A percentile compares a stretch with the other conserved stretches of the same genome.
These are phyloP conservation scores for Asarcornis scutulata DNA, from an alignment of 2,113 vertebrate species.

Conservation along the genomic window DNA sequence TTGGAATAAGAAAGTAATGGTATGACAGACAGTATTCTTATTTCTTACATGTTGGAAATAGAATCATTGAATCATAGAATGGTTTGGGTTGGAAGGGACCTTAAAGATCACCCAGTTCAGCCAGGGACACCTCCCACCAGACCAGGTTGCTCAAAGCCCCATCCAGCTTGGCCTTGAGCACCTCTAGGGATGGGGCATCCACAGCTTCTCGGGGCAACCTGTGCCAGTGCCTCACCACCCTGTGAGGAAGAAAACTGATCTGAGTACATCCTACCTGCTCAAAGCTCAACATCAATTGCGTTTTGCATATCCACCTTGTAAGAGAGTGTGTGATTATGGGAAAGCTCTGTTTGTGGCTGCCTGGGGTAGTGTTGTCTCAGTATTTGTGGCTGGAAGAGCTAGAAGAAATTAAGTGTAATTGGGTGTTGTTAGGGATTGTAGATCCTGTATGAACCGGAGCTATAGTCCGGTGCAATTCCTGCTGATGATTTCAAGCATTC, in stretches of 20 bases:
- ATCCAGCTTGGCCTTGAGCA: no score
- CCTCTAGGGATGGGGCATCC: no score
- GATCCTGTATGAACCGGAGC: background rate
- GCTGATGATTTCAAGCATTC: background rate
- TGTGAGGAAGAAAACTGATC: background rate
- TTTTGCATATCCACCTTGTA: background rate
- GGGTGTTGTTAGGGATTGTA: accelerated
- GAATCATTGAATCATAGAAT: no score
- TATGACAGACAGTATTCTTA: background rate
- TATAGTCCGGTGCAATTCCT: background rate
- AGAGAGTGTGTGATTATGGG: background rate
- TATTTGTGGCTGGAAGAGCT: background rate
- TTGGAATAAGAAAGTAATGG: background rate
- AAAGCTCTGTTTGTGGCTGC: background rate
- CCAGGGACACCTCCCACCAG: no score
- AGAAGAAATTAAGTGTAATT: background rate
- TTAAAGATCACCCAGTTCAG: no score
- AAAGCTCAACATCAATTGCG: background rate
- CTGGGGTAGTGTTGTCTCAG: background rate
- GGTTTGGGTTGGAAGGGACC: no score
- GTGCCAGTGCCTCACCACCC: no score
- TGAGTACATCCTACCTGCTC: background rate
- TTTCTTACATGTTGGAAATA: background rate
- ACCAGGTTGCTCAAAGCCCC: no score
- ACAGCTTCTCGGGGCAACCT: no score